A percentile compares a stretch with the other conserved stretches of the same genome.
Conservation (phyloP, 2,113 vertebrate species). For the Otus sunia region DNA sequence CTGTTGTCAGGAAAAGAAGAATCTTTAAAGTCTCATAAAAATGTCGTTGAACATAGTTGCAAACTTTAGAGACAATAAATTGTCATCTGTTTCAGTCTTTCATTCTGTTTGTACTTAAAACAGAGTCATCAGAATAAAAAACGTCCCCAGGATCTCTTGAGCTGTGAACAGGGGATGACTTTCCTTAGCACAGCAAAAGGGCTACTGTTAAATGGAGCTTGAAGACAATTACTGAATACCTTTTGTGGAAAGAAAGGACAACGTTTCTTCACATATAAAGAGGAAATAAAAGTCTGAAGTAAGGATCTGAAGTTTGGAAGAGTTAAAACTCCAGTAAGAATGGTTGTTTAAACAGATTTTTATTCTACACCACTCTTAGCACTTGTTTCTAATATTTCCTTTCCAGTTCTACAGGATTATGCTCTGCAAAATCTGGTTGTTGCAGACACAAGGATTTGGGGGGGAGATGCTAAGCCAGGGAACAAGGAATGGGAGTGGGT, state of each 20-base stretch:
- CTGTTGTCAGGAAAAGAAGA: not conserved
- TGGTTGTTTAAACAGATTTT: not conserved
- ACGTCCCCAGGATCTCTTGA: not conserved
- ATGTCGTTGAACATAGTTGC: not conserved
- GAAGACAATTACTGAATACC: not conserved
- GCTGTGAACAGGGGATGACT: not conserved
- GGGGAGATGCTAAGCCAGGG: not conserved
- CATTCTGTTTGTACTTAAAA: not conserved
- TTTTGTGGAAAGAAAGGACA: not conserved
- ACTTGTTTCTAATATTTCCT: not conserved
- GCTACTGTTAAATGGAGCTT: not conserved
- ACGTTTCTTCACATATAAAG: not conserved
- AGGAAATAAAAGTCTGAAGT: not conserved
- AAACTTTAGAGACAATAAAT: not conserved
- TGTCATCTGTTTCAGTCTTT: not conserved
- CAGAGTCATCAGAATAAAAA: not conserved
- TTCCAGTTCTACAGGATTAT: not conserved
- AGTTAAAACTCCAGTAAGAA: not conserved
- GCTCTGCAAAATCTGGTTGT: constrained; percentile 10
- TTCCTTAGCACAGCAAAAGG: not conserved
- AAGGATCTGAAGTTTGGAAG: not conserved
- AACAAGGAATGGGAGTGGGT: not conserved
- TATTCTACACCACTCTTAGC: not conserved
- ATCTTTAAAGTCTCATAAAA: not conserved
- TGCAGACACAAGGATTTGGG: not conserved